A percentile compares a stretch with the other conserved stretches of the same genome.
phyloP scores from a whole-genome alignment of 2,888 invertebrate genomes.

The Mimachlamys varia region DNA sequence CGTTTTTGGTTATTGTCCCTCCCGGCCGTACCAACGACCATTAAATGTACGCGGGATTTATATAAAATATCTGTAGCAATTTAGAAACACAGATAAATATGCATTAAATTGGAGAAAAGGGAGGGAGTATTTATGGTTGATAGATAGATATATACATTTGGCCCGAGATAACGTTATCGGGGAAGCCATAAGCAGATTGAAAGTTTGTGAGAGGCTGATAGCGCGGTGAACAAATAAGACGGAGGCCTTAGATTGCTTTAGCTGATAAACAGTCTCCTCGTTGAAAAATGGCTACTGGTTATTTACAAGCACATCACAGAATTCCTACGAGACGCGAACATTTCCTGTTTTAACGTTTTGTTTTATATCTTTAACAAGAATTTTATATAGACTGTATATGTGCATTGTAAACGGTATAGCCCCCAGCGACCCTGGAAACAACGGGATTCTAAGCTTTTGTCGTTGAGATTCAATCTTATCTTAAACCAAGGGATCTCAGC shows the following conservation, averaged over 20 bases:
- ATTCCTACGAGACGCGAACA: neutral
- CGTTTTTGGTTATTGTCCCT: neutral
- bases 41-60: neutral
- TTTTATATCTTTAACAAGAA: neutral
- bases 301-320: neutral
- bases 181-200: neutral
- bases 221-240: neutral
- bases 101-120: neutral
- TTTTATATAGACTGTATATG: neutral
- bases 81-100: conserved; percentile 29
- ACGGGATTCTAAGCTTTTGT: neutral
- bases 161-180: conserved; percentile 23
- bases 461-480: neutral
- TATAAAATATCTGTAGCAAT: conserved; percentile 27
- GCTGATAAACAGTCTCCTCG: neutral
- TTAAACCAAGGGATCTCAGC: neutral
- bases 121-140: neutral
- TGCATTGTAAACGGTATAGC: neutral
- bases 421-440: neutral
- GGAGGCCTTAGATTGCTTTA: neutral
- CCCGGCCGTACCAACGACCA: neutral
- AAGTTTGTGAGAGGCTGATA: neutral
- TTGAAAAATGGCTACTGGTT: conserved; percentile 25
- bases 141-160: conserved; percentile 18
- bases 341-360: conserved; percentile 1